phyloP scores from a whole-genome alignment of 2,888 invertebrate species.

The Nowickia ferox region DNA sequence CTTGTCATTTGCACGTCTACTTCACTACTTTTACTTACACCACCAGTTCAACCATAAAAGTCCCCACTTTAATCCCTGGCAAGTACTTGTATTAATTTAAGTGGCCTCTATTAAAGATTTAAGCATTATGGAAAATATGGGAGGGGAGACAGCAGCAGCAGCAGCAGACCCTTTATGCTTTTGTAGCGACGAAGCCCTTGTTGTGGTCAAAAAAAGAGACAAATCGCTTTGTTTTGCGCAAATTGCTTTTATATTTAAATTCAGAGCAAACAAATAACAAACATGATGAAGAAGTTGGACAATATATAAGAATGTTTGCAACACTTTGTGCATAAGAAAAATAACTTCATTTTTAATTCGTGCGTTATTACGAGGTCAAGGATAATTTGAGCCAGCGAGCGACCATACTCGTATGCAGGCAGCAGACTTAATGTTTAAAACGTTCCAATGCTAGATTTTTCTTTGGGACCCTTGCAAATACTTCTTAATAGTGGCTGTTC shows the following conservation, averaged over 20 bases:
- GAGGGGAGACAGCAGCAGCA: not conserved
- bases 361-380: conserved; percentile 67
- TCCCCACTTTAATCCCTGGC: conserved; percentile 6
- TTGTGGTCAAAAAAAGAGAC: conserved; percentile 58
- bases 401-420: not conserved
- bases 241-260: conserved; percentile 51
- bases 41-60: not conserved
- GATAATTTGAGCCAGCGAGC: conserved; percentile 28
- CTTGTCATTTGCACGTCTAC: conserved; percentile 21
- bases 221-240: conserved; percentile 68
- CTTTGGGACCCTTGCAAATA: conserved; percentile 14
- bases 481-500: not conserved
- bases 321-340: not conserved
- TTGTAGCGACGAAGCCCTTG: not conserved
- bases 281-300: conserved; percentile 28
- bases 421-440: not conserved
- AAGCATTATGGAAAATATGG: not conserved
- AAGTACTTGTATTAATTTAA: conserved; percentile 40
- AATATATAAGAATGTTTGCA: conserved; percentile 26
- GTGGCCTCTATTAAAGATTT: conserved; percentile 2
- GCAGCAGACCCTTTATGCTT: not conserved
- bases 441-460: conserved; percentile 7
- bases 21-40: not conserved
- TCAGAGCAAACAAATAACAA: not conserved
- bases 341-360: conserved; percentile 53